Evolutionary conservation across 2,797 vertebrate species (phyloP), one percentile per base, ranked within the genome.

Genomic region (Megalops cyprinoides): DNA sequence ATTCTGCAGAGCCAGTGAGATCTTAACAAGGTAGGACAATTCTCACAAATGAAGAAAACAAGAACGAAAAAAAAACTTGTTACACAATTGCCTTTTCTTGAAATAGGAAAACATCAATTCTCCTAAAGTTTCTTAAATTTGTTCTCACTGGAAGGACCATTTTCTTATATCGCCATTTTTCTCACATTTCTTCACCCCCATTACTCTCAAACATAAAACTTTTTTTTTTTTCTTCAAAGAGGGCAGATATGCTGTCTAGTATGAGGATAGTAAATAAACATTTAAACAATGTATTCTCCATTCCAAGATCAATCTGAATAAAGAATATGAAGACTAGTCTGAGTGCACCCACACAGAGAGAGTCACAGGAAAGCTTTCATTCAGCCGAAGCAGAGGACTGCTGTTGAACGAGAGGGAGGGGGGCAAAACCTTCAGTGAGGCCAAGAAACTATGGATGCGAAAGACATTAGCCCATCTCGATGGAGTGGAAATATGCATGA

Each of bases 401-500:
- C 58, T 74, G 56, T 8, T 0, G 0, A 58, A 53, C 44, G 28
- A 77, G 23, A 48, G 76, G 14, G 39, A 62, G 31, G 8, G 42
- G n/a, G 48, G 44, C n/a, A 14, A 7, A 9, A 69, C 46, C 44
- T 83, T 55, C 28, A 39, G 28, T 53, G 51, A 78, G 81, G 67
- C 82, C 67, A 78, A 53, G 79, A 82, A 80, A 28, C 69, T 15
- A 12, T 34, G 75, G 60, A 82, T 85, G 85, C 84, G 80, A 88
- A 89, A 86, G 75, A 46, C 85, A 87, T 87, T 82, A 88, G 51
- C 44, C 74, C 14, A 81, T 73, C 78, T 83, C 67, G 39, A 51
- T 77, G 80, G 81, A 80, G 49, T 76, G 80, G 77, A 82, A 78
- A 81, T 85, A 74, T 78, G 73, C 82, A 79, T 84, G 31, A 74